These are phyloP conservation scores for Drosophila equinoxialis DNA, from an alignment of 1,140 invertebrate genomes.

Conservation along the genomic window DNA sequence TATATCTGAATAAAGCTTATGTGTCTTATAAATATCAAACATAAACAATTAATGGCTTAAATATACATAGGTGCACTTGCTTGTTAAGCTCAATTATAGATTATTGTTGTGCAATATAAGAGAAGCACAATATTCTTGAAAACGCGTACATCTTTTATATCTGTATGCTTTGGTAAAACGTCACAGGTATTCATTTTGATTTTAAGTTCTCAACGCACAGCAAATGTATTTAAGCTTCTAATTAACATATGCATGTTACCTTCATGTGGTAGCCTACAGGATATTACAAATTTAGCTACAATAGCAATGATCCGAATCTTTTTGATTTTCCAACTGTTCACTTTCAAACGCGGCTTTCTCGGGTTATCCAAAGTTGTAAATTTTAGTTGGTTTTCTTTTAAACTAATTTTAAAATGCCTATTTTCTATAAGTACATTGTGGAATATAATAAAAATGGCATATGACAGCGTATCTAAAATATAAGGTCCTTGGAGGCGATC, in stretches of 20 bases:
- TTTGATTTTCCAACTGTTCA: not conserved
- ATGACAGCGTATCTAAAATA: no score
- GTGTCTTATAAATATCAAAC: constrained; percentile 19
- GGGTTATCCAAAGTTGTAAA: not conserved
- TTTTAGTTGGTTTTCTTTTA: not conserved
- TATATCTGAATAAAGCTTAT: not conserved
- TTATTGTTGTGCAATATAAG: constrained; percentile 43
- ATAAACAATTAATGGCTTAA: constrained; percentile 52
- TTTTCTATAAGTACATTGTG: no score
- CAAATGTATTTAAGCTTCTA: not conserved
- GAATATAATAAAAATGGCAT: no score
- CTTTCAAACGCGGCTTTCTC: not conserved
- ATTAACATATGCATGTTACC: not conserved
- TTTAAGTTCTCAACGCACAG: not conserved
- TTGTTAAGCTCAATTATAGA: constrained; percentile 58
- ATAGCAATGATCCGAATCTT: not conserved
- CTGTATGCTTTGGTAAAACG: not conserved
- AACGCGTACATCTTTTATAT: constrained; percentile 21
- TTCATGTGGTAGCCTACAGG: not conserved
- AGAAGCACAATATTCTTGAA: constrained; percentile 23
- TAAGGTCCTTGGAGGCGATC: no score
- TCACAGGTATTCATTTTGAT: not conserved
- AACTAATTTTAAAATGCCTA: not conserved
- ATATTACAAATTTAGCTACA: not conserved
- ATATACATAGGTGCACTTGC: constrained; percentile 9